Evolutionary conservation across 1,140 invertebrate genomes (phyloP), one percentile per base, ranked within the genome.

Genomic region (Apis laboriosa): DNA sequence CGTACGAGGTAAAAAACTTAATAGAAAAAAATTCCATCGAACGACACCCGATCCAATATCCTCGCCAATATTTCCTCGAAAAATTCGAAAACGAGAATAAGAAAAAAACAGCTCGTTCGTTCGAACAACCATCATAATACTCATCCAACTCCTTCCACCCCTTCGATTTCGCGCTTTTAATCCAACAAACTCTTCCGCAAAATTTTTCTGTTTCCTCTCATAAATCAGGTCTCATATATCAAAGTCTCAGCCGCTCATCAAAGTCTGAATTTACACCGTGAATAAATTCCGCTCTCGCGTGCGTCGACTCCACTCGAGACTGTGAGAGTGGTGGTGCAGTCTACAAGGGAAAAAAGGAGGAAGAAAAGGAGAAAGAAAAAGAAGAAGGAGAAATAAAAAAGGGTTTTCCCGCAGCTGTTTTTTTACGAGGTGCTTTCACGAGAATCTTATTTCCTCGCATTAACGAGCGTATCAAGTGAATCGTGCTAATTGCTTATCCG

Each of bases 401-500:
- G 34, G 34, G 60, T 74, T 74, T 60, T 9, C 21, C 34, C 34
- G 4, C 13, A 21, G 34, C 19, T 17, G 34, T 34, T 74, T 17
- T 19, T 21, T 34, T 24, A 53, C 43, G 60, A 76, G 70, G n/a
- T 24, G n/a, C n/a, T 66, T 55, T 55, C 12, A 5, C 24, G 17
- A 17, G 13, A 15, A 34, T 60, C 66, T 70, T 71, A 71, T 71
- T 60, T 60, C 34, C 67, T 28, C 49, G 34, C 58, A n/a, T 5
- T 80, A 72, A 80, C 60, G 58, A 74, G 68, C 78, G 49, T 80
- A 80, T 73, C 77, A 80, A 80, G 19, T 19, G 77, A 55, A 73
- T 80, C 77, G 78, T 64, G 74, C 77, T 80, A 80, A 80, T 80
- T 74, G 78, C 58, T 83, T 71, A 86, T 77, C 79, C 75, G 84